Evolutionary conservation across 2,888 invertebrate species (phyloP).

Genomic region (Terebella lapidaria): DNA sequence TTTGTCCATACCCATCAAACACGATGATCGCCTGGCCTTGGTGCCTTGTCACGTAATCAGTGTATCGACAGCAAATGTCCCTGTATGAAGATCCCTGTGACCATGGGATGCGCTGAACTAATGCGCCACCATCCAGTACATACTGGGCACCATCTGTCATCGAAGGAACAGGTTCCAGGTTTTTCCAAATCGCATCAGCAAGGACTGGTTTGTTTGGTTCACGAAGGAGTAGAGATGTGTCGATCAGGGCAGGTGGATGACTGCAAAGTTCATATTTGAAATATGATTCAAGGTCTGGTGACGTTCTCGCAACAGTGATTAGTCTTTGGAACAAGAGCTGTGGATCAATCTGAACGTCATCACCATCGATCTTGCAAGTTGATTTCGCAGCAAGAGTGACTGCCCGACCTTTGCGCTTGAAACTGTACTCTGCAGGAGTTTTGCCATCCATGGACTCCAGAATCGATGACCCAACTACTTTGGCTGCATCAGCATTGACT

Average conservation of each 20-base stretch:
- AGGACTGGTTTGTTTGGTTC: neutral
- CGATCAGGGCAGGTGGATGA: conserved; percentile 13
- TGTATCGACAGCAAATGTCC: neutral
- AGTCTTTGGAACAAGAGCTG: conserved; percentile 28
- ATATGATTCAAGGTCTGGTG: conserved; percentile 4
- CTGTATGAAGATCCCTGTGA: neutral
- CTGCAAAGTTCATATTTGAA: conserved; percentile 16
- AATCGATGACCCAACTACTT: conserved; percentile 18
- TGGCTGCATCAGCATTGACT: conserved; percentile 26
- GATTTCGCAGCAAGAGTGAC: conserved; percentile 14
- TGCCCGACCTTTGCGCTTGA: conserved; percentile 21
- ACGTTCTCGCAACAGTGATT: conserved; percentile 11
- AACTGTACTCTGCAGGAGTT: conserved; percentile 14
- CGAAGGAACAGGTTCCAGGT: no score
- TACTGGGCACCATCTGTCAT: neutral
- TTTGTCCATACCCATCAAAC: neutral
- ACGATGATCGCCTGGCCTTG: neutral
- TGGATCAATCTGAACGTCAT: no score
- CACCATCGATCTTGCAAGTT: conserved; percentile 12
- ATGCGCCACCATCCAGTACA: neutral
- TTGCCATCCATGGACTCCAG: conserved; percentile 20
- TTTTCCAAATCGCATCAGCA: neutral
- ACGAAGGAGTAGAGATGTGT: neutral
- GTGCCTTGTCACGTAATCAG: neutral
- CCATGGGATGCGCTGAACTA: conserved; percentile 1